Conservation (phyloP, 2,797 vertebrate genomes). For the Discoglossus pictus region DNA sequence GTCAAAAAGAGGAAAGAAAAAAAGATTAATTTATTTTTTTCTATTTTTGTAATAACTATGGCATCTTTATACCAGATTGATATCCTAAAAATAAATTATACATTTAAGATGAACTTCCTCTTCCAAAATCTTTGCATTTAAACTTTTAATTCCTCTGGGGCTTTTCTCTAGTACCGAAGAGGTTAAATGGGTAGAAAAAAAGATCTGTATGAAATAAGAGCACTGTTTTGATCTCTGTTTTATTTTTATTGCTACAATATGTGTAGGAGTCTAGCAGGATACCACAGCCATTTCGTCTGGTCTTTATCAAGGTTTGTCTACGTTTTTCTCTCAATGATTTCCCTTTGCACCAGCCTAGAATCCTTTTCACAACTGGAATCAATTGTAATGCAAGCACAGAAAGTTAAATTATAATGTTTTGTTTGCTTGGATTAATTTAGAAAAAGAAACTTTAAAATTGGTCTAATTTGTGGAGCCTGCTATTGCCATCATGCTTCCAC, state of each 20-base stretch:
- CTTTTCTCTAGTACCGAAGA: constrained; percentile 47
- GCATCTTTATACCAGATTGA: constrained; percentile 52
- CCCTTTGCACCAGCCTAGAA: constrained; percentile 61
- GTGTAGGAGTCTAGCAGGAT: constrained; percentile 57
- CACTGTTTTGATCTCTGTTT: constrained; percentile 60
- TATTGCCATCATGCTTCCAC: constrained; percentile 50
- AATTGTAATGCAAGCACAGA: constrained; percentile 58
- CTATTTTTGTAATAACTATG: constrained; percentile 49
- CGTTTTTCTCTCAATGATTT: constrained; percentile 61
- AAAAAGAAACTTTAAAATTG: constrained; percentile 52
- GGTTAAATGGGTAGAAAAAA: constrained; percentile 53
- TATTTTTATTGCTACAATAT: constrained; percentile 65
- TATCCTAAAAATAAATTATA: constrained; percentile 48
- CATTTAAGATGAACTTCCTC: no score
- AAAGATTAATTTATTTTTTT: constrained; percentile 53
- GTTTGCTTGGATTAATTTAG: constrained; percentile 47
- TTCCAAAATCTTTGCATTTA: no score
- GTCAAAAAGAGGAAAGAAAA: constrained; percentile 29
- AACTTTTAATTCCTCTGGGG: constrained; percentile 47
- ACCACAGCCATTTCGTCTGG: constrained; percentile 57
- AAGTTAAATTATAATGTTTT: constrained; percentile 54
- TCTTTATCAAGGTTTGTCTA: constrained; percentile 62
- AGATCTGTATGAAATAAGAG: constrained; percentile 60
- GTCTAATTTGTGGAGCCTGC: constrained; percentile 43
- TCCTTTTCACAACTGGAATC: constrained; percentile 57